Evolutionary conservation across 23 tunicate species (phyloP), one percentile per base, ranked within the genome.

Genomic region (Botrylloides violaceus): DNA sequence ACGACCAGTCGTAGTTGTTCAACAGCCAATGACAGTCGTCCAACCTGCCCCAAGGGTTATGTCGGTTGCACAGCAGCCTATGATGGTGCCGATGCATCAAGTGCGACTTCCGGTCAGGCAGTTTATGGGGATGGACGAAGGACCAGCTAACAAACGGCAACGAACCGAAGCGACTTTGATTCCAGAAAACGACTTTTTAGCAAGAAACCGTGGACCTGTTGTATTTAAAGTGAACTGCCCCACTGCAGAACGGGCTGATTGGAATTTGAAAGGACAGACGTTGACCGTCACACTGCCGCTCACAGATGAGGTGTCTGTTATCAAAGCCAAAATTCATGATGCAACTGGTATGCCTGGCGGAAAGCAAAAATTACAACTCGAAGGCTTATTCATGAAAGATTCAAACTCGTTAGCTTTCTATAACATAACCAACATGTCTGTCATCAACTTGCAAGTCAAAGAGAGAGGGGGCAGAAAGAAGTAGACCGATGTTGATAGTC

Each of bases 381-480:
- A 92, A 81, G 97, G 97, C 15, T 59, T 90, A 24, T 92, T 92
- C 66, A 84, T 84, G 19, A 84, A 84, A 72, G 98, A 92, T 80
- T 80, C 86, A 28, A 92, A 92, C 58, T 53, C 83, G 3, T 77
- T 92, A 32, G 98, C 98, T 31, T 84, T 79, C 78, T 92, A 92
- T 71, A 92, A 92, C 65, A 84, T 92, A 83, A 43, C 64, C 20
- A 61, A 64, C 59, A 86, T 83, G 0, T 47, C 83, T 1, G 26
- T 80, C 30, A 65, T 92, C 20, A 55, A 49, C 28, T 77, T 92
- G 29, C 92, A 84, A 80, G 92, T 92, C 29, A 92, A 92, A 36
- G 98, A 92, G 65, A 80, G 98, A 84, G 98, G 98, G 1, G 98
- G 98, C 58, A 84, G 98, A 43, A 92, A 81, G 78, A 92, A 84